Conservation (phyloP, 2,888 invertebrate genomes). For the Meghimatium bilineatum region DNA sequence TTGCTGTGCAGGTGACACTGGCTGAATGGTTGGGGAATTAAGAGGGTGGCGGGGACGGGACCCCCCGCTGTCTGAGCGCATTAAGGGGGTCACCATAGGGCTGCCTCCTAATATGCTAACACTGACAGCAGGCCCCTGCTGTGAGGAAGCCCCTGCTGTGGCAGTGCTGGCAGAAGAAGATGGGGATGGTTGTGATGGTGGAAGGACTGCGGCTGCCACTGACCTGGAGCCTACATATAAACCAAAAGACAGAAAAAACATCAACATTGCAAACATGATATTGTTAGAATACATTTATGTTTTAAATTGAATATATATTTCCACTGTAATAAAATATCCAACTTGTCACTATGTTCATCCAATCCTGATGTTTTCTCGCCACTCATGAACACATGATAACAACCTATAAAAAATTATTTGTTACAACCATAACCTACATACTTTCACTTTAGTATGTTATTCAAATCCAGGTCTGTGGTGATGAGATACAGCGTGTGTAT, state of each 20-base stretch:
- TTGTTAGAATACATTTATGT: no score
- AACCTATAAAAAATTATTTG: no score
- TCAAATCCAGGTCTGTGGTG: no score
- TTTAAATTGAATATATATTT: no score
- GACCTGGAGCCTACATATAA: conserved; percentile 36
- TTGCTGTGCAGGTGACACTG: conserved; percentile 45
- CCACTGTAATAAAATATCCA: no score
- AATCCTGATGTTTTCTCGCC: no score
- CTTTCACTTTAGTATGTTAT: no score
- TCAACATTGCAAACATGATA: not conserved
- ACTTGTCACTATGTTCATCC: no score
- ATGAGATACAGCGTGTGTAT: no score
- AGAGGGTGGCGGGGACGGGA: conserved; percentile 49
- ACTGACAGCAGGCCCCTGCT: conserved; percentile 23
- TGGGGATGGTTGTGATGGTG: conserved; percentile 34
- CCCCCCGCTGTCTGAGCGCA: conserved; percentile 38
- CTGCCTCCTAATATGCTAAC: conserved; percentile 23
- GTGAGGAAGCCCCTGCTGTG: conserved; percentile 12
- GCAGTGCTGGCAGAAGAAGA: conserved; percentile 7
- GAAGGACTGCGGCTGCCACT: conserved; percentile 28
- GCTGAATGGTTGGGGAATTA: conserved; percentile 44
- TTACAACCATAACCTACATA: no score
- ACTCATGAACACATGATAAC: no score
- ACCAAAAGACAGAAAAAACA: not conserved
- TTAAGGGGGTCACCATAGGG: conserved; percentile 19